Evolutionary conservation across 2,888 invertebrate species (phyloP).

Genomic region (Brachyopa scutellaris): DNA sequence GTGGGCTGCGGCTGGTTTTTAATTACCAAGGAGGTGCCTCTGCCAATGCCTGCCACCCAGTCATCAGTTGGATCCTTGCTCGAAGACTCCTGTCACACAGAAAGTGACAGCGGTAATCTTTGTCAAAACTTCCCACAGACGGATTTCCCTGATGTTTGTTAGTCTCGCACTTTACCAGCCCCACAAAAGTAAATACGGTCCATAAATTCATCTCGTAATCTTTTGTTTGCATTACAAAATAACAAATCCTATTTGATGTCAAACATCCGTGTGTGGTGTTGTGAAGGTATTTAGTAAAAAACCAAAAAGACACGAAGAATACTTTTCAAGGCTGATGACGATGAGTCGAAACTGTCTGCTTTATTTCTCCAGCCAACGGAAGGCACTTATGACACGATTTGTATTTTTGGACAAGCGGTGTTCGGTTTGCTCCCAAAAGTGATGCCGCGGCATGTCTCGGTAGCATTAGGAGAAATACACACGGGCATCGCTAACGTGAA

Average conservation of each 20-base stretch:
- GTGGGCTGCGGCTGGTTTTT: conserved; percentile 62
- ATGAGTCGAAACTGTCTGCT: neutral
- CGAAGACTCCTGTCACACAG: conserved; percentile 32
- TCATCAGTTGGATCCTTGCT: conserved; percentile 5
- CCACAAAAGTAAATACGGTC: neutral
- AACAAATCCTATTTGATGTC: conserved; percentile 62
- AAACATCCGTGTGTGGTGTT: conserved; percentile 48
- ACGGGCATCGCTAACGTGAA: conserved; percentile 37
- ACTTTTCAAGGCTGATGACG: conserved; percentile 63
- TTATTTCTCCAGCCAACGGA: neutral
- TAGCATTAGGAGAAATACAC: conserved; percentile 42
- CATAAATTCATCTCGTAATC: conserved; percentile 67
- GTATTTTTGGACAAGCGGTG: conserved; percentile 60
- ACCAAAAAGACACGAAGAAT: conserved; percentile 36
- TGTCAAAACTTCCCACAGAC: conserved; percentile 48
- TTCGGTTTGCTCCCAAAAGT: conserved; percentile 34
- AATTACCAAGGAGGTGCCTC: conserved; percentile 49
- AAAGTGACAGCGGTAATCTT: conserved; percentile 29
- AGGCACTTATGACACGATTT: conserved; percentile 58
- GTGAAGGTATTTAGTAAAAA: too few relatives aligned
- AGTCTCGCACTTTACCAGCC: neutral
- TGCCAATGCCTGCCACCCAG: neutral
- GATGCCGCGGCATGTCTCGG: conserved; percentile 51
- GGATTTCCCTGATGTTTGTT: neutral
- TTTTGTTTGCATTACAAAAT: conserved; percentile 55